Conservation (phyloP, 2,113 vertebrate species). For the Stictonetta naevosa region DNA sequence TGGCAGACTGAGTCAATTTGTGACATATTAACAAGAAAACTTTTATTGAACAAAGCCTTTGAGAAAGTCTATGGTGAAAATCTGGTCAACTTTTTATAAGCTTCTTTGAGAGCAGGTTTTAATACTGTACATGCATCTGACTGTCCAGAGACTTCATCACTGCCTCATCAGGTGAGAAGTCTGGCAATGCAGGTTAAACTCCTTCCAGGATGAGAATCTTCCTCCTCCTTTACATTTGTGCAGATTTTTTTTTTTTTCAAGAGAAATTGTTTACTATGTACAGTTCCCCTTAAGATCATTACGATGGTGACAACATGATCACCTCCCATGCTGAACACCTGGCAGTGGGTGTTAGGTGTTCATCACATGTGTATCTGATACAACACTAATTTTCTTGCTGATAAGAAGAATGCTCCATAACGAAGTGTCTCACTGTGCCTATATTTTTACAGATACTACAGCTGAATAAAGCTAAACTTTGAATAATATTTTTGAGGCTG, state of each 20-base stretch:
- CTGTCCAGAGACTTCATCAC: background rate
- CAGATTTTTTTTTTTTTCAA: background rate
- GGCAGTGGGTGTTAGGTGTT: background rate
- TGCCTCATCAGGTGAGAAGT: background rate
- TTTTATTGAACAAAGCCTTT: background rate
- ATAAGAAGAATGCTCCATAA: background rate
- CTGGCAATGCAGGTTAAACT: background rate
- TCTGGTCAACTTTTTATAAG: background rate
- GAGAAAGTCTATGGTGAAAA: background rate
- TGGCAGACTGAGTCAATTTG: background rate
- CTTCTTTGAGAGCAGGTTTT: background rate
- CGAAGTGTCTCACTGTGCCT: background rate
- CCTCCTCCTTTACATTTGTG: background rate
- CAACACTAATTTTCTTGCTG: background rate
- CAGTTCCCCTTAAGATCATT: background rate
- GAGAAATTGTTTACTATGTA: background rate
- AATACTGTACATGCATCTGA: background rate
- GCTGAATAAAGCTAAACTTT: background rate
- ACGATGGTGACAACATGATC: background rate
- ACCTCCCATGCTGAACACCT: background rate
- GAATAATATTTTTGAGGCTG: background rate
- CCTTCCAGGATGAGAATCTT: background rate
- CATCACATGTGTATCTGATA: background rate
- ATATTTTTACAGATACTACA: background rate
- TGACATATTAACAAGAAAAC: background rate